Base-by-base conservation (phyloP, 2,888 invertebrate species). In the Venustoraphidia nigricollis region DNA sequence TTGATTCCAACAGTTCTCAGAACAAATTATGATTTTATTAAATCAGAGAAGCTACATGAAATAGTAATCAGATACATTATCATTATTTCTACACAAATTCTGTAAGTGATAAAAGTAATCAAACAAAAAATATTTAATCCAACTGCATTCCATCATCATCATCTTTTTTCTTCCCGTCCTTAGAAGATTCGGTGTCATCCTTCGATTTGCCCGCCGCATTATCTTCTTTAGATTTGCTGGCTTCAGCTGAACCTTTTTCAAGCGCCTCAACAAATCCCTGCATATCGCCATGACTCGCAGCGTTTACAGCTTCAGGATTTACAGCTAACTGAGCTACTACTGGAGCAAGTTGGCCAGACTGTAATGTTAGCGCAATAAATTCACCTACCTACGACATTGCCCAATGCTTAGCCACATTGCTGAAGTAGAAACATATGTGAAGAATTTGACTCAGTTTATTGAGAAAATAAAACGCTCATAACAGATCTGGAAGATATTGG, bases 341-440 rank as follows among this genome's bases (percentile, higher is more conserved):
- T 1, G 96, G 95, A 39, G 92, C 96, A 60, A 97, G 75, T 69
- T 98, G 95, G 2, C 97, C 96, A n/a, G 95, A 92, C 65, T 93
- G 88, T 58, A 98, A 73, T n/a, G n/a, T n/a, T n/a, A n/a, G n/a
- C n/a, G n/a, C n/a, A n/a, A n/a, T n/a, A n/a, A n/a, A n/a, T n/a
- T n/a, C n/a, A n/a, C n/a, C n/a, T n/a, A n/a, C n/a, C n/a, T n/a
- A n/a, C n/a, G n/a, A n/a, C n/a, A n/a, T n/a, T n/a, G n/a, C n/a
- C n/a, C n/a, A n/a, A n/a, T n/a, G n/a, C n/a, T n/a, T n/a, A n/a
- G n/a, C n/a, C n/a, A n/a, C n/a, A n/a, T n/a, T n/a, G n/a, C n/a
- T n/a, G n/a, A n/a, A n/a, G n/a, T n/a, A n/a, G n/a, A n/a, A n/a
- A n/a, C n/a, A n/a, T n/a, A n/a, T n/a, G n/a, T n/a, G n/a, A n/a